These are phyloP conservation scores for Phallusia fumigata DNA, from an alignment of 23 tunicate genomes.

Conservation along the genomic window DNA sequence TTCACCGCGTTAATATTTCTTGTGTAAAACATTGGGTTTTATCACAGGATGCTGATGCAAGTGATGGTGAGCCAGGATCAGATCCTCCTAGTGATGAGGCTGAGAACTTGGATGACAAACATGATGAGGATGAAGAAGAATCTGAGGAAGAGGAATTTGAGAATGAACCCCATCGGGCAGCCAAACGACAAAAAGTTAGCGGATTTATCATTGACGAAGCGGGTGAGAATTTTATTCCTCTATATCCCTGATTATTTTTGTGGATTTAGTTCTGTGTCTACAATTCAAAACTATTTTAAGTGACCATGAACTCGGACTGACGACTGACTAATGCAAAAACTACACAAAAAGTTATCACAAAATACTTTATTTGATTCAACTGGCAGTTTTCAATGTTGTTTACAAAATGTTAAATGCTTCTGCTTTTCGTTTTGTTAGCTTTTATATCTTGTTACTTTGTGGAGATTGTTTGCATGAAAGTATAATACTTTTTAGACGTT, in stretches of 20 bases:
- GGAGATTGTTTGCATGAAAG: neutral
- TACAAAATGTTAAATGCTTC: too few relatives aligned
- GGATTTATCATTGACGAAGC: conserved; percentile 97
- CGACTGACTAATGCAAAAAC: too few relatives aligned
- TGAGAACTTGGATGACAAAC: conserved; percentile 65
- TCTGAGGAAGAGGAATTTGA: conserved; percentile 60
- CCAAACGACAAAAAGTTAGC: conserved; percentile 63
- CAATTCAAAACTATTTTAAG: too few relatives aligned
- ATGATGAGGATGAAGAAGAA: conserved; percentile 48
- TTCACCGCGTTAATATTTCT: too few relatives aligned
- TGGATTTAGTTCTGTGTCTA: too few relatives aligned
- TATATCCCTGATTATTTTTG: too few relatives aligned
- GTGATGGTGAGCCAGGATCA: conserved; percentile 76
- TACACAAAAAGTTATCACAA: too few relatives aligned
- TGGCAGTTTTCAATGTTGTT: neutral
- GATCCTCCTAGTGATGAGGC: conserved; percentile 94
- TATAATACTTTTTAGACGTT: conserved; percentile 59
- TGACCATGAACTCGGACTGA: too few relatives aligned
- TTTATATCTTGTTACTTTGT: neutral
- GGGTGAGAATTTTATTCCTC: conserved; percentile 36
- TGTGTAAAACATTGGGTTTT: neutral
- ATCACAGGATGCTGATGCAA: conserved; percentile 50
- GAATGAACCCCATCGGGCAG: conserved; percentile 52
- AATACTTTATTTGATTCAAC: neutral
- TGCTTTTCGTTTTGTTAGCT: neutral